Conservation (phyloP, 2,113 vertebrate species). For the Dicerorhinus sumatrensis region DNA sequence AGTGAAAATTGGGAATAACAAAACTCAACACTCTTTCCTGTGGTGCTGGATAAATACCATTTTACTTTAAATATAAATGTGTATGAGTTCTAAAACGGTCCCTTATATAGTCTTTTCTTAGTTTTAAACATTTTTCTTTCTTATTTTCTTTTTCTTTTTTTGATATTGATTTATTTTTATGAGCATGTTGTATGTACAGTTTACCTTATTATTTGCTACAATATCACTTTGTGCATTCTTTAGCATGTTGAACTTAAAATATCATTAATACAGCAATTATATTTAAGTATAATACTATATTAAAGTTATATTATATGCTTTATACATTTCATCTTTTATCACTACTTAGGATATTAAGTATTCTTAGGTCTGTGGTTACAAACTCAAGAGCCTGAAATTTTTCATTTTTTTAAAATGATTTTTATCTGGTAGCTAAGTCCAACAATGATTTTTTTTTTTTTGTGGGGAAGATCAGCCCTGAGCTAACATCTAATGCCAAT, state of each 20-base stretch:
- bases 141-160: not conserved
- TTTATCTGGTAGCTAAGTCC: not conserved
- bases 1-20: not conserved
- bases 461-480: too few species aligned
- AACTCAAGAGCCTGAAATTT: slow-evolving; percentile 3
- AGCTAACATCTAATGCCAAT: too few species aligned
- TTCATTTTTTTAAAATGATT: not conserved
- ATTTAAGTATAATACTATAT: not conserved
- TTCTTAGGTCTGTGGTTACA: not conserved
- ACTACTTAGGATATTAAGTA: not conserved
- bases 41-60: not conserved
- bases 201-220: not conserved
- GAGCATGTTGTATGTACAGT: not conserved
- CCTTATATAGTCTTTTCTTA: not conserved
- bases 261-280: not conserved
- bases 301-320: not conserved
- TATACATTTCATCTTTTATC: not conserved
- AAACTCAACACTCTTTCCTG: not conserved
- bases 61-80: not conserved
- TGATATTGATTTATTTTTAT: not conserved
- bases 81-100: not conserved
- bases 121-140: not conserved
- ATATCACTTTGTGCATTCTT: not conserved
- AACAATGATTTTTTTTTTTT: not conserved
- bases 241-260: not conserved